Conservation (phyloP, 1,140 invertebrate species). For the Drosophila navojoa region DNA sequence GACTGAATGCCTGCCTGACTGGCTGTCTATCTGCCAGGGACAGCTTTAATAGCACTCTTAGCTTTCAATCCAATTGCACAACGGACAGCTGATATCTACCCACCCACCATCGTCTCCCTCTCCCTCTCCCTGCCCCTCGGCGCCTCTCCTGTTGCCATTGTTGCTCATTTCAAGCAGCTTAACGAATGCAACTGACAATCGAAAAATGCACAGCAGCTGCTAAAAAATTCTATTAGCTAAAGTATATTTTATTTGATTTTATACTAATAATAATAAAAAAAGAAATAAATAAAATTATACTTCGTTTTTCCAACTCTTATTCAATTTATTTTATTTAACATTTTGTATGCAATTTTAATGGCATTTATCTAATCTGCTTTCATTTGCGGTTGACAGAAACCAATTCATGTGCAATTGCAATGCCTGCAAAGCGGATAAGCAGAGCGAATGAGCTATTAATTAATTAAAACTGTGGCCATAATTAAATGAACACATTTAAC, state of each 20-base stretch:
- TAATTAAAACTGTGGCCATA: not conserved
- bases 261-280: not conserved
- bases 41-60: conserved; percentile 21
- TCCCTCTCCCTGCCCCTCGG: not conserved
- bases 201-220: conserved; percentile 6
- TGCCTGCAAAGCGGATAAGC: not conserved
- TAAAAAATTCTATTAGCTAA: conserved; percentile 3
- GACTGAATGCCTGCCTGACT: too few relatives aligned
- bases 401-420: not conserved
- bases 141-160: not conserved
- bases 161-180: conserved; percentile 13
- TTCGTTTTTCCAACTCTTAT: not conserved
- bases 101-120: not conserved
- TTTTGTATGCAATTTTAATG: not conserved
- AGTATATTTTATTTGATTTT: conserved; percentile 3
- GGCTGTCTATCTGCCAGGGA: conserved; percentile 14
- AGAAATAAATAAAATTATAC: too few relatives aligned
- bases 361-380: conserved; percentile 9
- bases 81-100: conserved; percentile 32
- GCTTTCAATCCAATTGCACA: conserved; percentile 34
- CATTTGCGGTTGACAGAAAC: not conserved
- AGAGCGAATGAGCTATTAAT: not conserved
- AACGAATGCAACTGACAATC: conserved; percentile 12
- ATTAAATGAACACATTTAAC: not conserved
- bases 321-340: not conserved